These are phyloP conservation scores for Clytia hemisphaerica DNA, from an alignment of 30 jellyfish, hydroid and myxozoan genomes.

Conservation along the genomic window DNA sequence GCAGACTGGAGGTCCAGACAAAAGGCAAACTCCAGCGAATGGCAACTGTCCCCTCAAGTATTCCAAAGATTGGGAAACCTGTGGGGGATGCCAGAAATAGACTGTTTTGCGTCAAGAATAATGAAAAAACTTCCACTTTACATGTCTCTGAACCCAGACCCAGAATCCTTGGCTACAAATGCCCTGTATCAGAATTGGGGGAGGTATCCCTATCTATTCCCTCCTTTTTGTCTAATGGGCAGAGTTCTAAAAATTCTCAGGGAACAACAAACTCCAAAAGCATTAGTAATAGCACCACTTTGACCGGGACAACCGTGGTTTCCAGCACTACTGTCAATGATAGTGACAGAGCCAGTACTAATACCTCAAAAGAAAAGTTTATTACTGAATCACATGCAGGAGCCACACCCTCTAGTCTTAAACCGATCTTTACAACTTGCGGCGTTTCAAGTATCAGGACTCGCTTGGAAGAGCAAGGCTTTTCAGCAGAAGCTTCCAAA, in stretches of 20 bases:
- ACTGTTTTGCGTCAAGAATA: conserved; percentile 25
- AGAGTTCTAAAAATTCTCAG: not conserved
- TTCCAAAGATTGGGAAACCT: no score
- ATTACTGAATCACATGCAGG: no score
- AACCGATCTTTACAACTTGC: no score
- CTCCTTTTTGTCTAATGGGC: conserved; percentile 28
- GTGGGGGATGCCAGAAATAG: conserved; percentile 30
- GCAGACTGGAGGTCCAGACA: conserved; percentile 28
- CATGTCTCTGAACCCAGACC: conserved; percentile 12
- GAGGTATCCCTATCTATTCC: conserved; percentile 6
- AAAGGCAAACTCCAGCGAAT: conserved; percentile 32
- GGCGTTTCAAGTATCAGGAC: no score
- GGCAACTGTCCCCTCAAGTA: conserved; percentile 27
- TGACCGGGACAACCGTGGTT: conserved; percentile 10
- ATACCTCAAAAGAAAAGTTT: no score
- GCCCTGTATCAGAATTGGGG: conserved; percentile 36
- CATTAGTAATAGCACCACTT: conserved; percentile 1
- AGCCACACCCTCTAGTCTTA: no score
- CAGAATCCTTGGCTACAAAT: no score
- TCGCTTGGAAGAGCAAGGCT: no score
- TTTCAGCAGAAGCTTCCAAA: no score
- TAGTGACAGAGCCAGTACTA: no score
- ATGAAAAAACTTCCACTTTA: conserved; percentile 9
- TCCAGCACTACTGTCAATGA: not conserved
- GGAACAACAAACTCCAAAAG: not conserved